These are phyloP conservation scores for Lasiurus cinereus DNA, from an alignment of 2,113 vertebrate genomes.

Conservation along the genomic window DNA sequence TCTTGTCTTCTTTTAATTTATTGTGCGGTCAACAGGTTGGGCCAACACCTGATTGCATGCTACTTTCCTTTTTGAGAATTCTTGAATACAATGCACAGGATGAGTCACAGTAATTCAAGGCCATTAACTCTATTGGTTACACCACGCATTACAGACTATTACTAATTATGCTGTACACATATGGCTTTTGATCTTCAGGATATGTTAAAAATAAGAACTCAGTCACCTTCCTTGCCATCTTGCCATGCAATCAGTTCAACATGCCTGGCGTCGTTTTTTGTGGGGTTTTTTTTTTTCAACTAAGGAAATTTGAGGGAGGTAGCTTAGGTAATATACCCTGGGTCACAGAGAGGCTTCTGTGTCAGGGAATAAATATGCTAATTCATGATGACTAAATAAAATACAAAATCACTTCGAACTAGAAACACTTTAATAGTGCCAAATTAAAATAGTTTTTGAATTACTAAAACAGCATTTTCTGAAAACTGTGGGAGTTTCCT, in stretches of 20 bases:
- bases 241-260: not conserved
- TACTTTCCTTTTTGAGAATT: conserved; percentile 41
- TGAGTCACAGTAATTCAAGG: conserved; percentile 15
- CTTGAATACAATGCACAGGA: not conserved
- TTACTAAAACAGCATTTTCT: conserved; percentile 42
- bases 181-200: conserved; percentile 10
- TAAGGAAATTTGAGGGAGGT: conserved; percentile 28
- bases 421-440: conserved; percentile 43
- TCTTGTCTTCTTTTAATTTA: conserved; percentile 48
- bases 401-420: conserved; percentile 52
- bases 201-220: conserved; percentile 23
- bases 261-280: not conserved
- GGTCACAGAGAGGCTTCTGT: conserved; percentile 11
- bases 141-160: not conserved
- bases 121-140: not conserved
- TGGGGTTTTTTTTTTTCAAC: not conserved
- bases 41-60: not conserved
- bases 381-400: conserved; percentile 62
- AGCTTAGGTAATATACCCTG: conserved; percentile 11
- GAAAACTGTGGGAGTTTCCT: conserved; percentile 42
- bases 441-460: conserved; percentile 51
- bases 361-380: conserved; percentile 35
- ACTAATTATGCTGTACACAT: not conserved
- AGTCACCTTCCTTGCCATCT: not conserved
- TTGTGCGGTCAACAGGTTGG: conserved; percentile 27